Evolutionary conservation across 2,797 vertebrate genomes (phyloP).

Genomic region (Bufotes viridis): DNA sequence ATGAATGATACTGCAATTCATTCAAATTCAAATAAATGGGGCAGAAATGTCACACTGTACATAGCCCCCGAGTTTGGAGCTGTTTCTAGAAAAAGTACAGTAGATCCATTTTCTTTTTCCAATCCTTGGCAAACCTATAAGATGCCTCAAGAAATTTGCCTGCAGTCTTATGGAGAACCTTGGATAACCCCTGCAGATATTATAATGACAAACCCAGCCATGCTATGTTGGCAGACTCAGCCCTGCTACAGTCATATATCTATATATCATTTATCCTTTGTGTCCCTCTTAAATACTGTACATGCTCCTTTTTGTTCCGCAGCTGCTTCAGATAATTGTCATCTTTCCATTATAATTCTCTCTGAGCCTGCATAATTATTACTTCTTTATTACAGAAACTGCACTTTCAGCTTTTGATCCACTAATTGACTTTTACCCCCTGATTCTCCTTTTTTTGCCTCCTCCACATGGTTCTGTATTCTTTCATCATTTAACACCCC

Average conservation of each 20-base stretch:
- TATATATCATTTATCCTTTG: conserved; percentile 9
- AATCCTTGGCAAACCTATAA: too few species aligned
- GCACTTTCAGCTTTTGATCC: conserved; percentile 65
- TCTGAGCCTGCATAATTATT: conserved; percentile 60
- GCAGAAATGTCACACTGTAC: too few species aligned
- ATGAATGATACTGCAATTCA: too few species aligned
- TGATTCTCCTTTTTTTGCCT: conserved; percentile 63
- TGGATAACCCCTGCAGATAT: background rate
- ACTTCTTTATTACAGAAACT: conserved; percentile 61
- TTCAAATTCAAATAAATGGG: too few species aligned
- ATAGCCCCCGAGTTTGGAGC: too few species aligned
- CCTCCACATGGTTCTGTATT: conserved; percentile 62
- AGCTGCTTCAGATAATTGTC: conserved; percentile 49
- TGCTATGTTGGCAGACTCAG: background rate
- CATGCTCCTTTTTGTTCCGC: conserved; percentile 9
- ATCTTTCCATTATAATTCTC: conserved; percentile 44
- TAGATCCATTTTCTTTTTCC: too few species aligned
- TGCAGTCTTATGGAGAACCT: background rate
- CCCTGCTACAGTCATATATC: background rate
- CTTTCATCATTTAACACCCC: conserved; percentile 75
- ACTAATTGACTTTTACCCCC: conserved; percentile 66
- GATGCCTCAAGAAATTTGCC: too few species aligned
- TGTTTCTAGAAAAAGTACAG: too few species aligned
- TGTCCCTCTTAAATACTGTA: conserved; percentile 7
- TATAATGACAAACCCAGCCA: background rate